phyloP scores from a whole-genome alignment of 2,888 invertebrate genomes.

The Taenaris catops region DNA sequence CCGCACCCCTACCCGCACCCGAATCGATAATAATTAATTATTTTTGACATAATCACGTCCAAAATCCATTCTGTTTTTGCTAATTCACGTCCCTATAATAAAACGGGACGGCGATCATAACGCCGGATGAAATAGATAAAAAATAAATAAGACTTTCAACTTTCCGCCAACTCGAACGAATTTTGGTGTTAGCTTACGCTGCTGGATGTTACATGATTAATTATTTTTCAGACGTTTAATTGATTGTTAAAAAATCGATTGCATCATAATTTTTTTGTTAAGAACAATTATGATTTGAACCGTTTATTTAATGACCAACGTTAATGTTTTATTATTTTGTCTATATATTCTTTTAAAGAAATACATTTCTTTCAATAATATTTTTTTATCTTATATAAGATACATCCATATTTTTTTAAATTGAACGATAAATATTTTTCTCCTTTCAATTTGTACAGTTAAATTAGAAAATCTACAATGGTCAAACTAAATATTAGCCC shows the following conservation, averaged over 20 bases:
- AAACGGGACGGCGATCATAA: conserved; percentile 72
- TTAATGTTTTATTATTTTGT: too few relatives aligned
- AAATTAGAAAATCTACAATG: too few relatives aligned
- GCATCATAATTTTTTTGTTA: background rate
- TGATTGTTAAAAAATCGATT: conserved; percentile 22
- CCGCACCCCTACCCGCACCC: conserved; percentile 58
- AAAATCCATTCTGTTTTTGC: conserved; percentile 83
- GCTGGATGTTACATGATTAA: conserved; percentile 54
- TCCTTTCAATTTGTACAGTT: too few relatives aligned
- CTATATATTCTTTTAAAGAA: too few relatives aligned
- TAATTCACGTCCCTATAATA: conserved; percentile 84
- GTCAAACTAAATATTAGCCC: too few relatives aligned
- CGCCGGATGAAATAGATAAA: conserved; percentile 73
- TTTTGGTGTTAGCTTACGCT: conserved; percentile 50
- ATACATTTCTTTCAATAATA: too few relatives aligned
- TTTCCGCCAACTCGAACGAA: conserved; percentile 71
- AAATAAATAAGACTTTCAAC: conserved; percentile 71
- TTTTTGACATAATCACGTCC: conserved; percentile 85
- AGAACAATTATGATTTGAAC: too few relatives aligned
- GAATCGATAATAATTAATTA: conserved; percentile 86
- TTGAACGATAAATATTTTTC: too few relatives aligned
- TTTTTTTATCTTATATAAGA: too few relatives aligned
- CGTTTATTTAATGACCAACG: too few relatives aligned
- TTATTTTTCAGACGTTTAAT: conserved; percentile 38
- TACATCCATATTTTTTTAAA: too few relatives aligned